Evolutionary conservation across 2,113 vertebrate species (phyloP).

Genomic region (Hypocryptadius cinnamomeus): DNA sequence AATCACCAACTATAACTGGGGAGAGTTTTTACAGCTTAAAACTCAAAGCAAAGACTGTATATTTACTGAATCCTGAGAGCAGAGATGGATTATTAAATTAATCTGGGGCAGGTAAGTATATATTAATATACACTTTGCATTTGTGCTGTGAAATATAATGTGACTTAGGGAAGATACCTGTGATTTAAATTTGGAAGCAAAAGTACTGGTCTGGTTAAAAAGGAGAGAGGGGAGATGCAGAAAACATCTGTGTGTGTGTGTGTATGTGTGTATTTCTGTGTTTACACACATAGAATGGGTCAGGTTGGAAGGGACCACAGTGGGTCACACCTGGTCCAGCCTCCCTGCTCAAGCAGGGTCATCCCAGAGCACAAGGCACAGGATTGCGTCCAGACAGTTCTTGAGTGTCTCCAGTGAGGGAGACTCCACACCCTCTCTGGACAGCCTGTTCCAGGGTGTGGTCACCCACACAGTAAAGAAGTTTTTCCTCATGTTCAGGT

Average conservation of each 20-base stretch:
- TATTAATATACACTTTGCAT: not conserved
- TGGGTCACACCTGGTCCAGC: not conserved
- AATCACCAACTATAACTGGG: not conserved
- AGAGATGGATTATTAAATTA: not conserved
- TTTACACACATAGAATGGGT: not conserved
- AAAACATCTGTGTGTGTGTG: not conserved
- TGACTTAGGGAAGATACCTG: not conserved
- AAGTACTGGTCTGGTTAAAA: not conserved
- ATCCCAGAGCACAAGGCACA: not conserved
- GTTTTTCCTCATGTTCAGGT: not conserved
- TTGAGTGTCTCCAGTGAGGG: not conserved
- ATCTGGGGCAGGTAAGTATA: rapidly evolving
- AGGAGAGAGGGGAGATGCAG: not conserved
- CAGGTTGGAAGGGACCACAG: not conserved
- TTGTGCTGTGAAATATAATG: not conserved
- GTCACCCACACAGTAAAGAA: not conserved
- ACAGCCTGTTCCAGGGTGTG: rapidly evolving
- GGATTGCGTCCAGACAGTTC: rapidly evolving
- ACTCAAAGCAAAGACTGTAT: not conserved
- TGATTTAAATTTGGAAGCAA: not conserved
- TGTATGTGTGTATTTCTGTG: rapidly evolving
- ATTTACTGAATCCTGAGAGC: not conserved
- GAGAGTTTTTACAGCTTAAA: not conserved
- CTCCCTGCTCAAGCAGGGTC: not conserved
- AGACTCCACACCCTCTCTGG: not conserved